A percentile compares a stretch with the other conserved stretches of the same genome.
phyloP scores from a whole-genome alignment of 2,888 invertebrate genomes.

The Troides helena region DNA sequence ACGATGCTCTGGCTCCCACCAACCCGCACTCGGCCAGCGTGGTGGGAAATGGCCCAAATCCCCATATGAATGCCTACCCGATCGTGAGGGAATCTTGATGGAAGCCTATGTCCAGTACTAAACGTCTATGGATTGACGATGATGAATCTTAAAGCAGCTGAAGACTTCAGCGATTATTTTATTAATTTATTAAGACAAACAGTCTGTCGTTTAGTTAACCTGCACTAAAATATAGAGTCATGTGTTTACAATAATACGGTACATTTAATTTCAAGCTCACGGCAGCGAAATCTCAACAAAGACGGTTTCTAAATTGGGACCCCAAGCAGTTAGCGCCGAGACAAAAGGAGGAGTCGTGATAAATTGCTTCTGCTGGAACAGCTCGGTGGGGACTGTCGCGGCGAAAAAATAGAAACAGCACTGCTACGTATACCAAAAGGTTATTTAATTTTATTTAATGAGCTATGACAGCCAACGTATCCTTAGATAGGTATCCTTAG shows the following conservation, averaged over 20 bases:
- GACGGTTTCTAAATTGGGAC: conserved; percentile 48
- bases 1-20: too few species aligned
- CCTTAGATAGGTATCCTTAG: too few species aligned
- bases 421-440: not conserved
- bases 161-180: too few species aligned
- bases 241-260: conserved; percentile 56
- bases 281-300: conserved; percentile 48
- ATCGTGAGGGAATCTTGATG: too few species aligned
- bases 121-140: too few species aligned
- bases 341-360: conserved; percentile 30
- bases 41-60: too few species aligned
- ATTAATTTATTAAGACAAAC: not conserved
- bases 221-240: conserved; percentile 38
- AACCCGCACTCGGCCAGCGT: too few species aligned
- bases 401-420: conserved; percentile 18
- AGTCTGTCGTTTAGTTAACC: conserved; percentile 12
- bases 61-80: too few species aligned
- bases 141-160: too few species aligned
- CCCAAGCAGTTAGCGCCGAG: conserved; percentile 26
- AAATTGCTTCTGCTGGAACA: conserved; percentile 27
- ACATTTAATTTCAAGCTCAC: conserved; percentile 55
- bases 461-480: too few species aligned
- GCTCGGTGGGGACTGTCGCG: conserved; percentile 19
- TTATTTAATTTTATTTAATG: not conserved
- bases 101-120: too few species aligned